Evolutionary conservation across 1,140 invertebrate species (phyloP).

Genomic region (Adelges cooleyi): DNA sequence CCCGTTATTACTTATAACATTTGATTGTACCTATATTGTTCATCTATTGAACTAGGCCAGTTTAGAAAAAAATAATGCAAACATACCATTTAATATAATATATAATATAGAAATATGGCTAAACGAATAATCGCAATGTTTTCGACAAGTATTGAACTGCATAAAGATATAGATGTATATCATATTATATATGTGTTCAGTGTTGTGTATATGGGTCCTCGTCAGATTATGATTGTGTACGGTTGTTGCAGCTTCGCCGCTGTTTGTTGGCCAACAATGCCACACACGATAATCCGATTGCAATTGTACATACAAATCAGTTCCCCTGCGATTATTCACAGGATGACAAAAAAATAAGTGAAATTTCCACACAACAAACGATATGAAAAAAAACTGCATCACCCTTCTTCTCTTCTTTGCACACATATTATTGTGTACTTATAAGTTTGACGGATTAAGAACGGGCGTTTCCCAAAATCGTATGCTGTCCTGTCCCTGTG

Average conservation of each 20-base stretch:
- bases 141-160: too few species aligned
- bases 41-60: too few species aligned
- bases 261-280: constrained; percentile 5
- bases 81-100: too few species aligned
- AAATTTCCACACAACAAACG: not conserved
- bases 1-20: too few species aligned
- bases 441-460: not conserved
- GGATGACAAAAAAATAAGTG: not conserved
- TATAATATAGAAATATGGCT: too few species aligned
- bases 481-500: not conserved
- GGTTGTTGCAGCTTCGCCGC: not conserved
- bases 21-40: too few species aligned
- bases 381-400: too few species aligned
- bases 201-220: not conserved
- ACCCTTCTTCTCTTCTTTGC: not conserved
- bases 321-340: not conserved
- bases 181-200: too few species aligned
- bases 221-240: constrained; percentile 6
- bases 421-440: too few species aligned
- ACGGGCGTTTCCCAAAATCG: not conserved
- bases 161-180: too few species aligned
- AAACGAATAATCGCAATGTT: too few species aligned
- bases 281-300: constrained; percentile 18
- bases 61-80: too few species aligned
- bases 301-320: constrained; percentile 14